Conservation (phyloP, 2,113 vertebrate species). For the Craseonycteris thonglongyai region DNA sequence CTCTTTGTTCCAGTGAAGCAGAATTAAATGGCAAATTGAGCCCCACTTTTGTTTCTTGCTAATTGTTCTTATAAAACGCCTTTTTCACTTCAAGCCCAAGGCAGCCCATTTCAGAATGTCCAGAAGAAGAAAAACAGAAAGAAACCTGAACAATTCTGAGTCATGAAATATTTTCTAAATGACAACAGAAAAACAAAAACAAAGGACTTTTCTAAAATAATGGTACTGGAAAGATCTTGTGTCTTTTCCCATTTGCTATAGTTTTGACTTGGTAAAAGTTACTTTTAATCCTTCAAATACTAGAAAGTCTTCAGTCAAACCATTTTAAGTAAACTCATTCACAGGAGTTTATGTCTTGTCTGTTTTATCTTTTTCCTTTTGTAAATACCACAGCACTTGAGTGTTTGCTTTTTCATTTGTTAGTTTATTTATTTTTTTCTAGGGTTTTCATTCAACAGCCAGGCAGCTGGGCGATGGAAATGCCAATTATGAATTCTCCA, state of each 20-base stretch:
- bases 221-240: not conserved
- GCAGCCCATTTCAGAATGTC: not conserved
- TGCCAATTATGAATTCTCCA: slow-evolving; percentile 32
- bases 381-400: not conserved
- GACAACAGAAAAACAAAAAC: not conserved
- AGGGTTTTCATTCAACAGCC: not conserved
- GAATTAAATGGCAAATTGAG: slow-evolving; percentile 22
- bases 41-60: not conserved
- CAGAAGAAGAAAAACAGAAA: not conserved
- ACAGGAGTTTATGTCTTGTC: not conserved
- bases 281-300: not conserved
- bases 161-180: not conserved
- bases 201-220: not conserved
- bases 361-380: not conserved
- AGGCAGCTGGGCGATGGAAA: slow-evolving; percentile 35
- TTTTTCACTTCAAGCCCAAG: not conserved
- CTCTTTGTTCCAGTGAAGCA: not conserved
- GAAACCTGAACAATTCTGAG: not conserved
- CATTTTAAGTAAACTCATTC: not conserved
- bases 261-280: not conserved
- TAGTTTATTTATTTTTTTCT: slow-evolving; percentile 49
- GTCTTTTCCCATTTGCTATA: not conserved
- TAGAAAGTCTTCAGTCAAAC: not conserved
- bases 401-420: not conserved
- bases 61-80: not conserved